Evolutionary conservation across 1,140 invertebrate genomes (phyloP), one percentile per base, ranked within the genome.

Genomic region (Anastatus disparis): DNA sequence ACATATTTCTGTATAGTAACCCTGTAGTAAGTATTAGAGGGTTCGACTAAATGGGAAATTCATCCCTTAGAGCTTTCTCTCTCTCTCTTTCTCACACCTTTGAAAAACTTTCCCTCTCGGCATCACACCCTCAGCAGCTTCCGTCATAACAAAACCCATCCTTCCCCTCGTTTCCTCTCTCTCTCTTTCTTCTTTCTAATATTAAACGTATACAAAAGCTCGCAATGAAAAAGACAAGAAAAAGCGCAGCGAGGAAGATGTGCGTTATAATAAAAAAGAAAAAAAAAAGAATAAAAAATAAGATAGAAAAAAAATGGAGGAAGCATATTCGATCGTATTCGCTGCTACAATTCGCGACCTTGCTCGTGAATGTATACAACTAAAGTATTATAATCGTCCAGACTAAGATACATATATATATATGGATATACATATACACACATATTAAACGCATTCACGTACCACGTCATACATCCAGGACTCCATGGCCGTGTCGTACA

Each of bases 391-490:
- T 15, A 10, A 1, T 3, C 26, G 26, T 7, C 2, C 15, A 40
- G 3, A 56, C 13, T n/a, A n/a, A 24, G 20, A 3, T 3, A 44
- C 22, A 17, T 27, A 8, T 17, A 63, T 20, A 65, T 2, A 44
- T 10, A 58, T 2, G 42, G 8, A 12, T 1, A 31, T 15, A 40
- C 0, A 15, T 7, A 7, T 17, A 38, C 58, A 55, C 13, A 44
- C 2, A 63, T 3, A 20, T n/a, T 13, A 50, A 9, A 48, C 17
- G 66, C 62, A 17, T 27, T 48, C 31, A 79, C 81, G 58, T 82
- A 83, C 82, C 82, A 83, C 81, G 62, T 83, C 82, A 76, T 84
- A 84, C 79, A 85, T 85, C 84, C 84, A 85, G 61, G 83, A 73
- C 62, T 85, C 84, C 84, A 85, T 85, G 74, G 76, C 72, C 55